phyloP scores from a whole-genome alignment of 2,797 vertebrate species.

The Premnoplex brunnescens region DNA sequence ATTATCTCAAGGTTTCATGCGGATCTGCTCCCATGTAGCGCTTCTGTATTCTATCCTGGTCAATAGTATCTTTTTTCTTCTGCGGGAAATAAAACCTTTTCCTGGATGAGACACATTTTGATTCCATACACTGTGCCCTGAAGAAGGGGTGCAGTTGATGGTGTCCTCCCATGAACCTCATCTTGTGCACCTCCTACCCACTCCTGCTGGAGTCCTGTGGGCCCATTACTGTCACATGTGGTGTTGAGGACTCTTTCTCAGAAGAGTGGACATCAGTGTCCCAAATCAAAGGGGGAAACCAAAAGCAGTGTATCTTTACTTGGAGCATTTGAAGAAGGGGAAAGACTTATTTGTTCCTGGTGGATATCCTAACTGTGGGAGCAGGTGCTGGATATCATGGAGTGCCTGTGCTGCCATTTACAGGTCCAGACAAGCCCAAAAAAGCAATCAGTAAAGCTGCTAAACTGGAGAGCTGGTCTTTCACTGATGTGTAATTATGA shows the following conservation, averaged over 20 bases:
- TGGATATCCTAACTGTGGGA: neutral
- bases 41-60: neutral
- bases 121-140: neutral
- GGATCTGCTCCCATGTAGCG: neutral
- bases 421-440: neutral
- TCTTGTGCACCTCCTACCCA: neutral
- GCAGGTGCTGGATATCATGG: neutral
- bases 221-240: neutral
- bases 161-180: neutral
- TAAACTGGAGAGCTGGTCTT: neutral
- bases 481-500: neutral
- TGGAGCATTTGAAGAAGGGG: neutral
- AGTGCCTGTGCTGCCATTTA: neutral
- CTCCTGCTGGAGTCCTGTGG: neutral
- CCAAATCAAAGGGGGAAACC: neutral
- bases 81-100: neutral
- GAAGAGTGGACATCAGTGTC: neutral
- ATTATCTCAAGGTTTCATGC: neutral
- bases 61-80: neutral
- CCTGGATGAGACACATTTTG: neutral
- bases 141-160: neutral
- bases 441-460: neutral
- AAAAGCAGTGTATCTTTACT: neutral
- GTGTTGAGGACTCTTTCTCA: neutral
- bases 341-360: neutral